A percentile compares a stretch with the other conserved stretches of the same genome.
These are phyloP conservation scores for Oophaga pumilio DNA, from an alignment of 2,113 vertebrate species.

Conservation along the genomic window DNA sequence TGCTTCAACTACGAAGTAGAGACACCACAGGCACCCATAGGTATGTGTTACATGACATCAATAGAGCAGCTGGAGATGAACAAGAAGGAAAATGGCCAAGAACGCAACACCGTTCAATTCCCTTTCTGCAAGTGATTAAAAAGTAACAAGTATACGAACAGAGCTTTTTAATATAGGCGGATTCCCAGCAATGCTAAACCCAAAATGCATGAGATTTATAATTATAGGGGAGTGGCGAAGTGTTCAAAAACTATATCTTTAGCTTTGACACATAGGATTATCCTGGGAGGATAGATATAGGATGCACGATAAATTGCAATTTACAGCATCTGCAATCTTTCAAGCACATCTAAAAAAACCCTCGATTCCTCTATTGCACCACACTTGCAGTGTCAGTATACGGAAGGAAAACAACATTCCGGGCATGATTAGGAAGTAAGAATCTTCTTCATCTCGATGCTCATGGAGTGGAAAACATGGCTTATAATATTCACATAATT, in stretches of 20 bases:
- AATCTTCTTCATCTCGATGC: too few species aligned
- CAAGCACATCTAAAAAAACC: too few species aligned
- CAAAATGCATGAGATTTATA: background rate
- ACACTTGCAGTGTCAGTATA: too few species aligned
- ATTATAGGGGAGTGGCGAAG: background rate
- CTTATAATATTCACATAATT: too few species aligned
- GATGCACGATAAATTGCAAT: too few species aligned
- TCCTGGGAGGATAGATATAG: background rate
- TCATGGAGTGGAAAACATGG: too few species aligned
- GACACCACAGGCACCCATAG: conserved; percentile 31
- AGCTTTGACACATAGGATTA: background rate
- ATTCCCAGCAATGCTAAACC: background rate
- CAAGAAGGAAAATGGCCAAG: conserved; percentile 25
- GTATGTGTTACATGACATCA: conserved; percentile 48
- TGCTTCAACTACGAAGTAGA: conserved; percentile 54
- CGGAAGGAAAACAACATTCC: too few species aligned
- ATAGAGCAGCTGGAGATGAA: conserved; percentile 53
- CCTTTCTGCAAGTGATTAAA: conserved; percentile 31
- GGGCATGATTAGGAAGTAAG: too few species aligned
- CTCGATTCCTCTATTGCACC: too few species aligned
- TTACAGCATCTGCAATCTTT: too few species aligned
- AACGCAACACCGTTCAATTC: background rate
- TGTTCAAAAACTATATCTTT: background rate
- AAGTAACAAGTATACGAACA: conserved; percentile 19
- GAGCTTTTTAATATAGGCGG: background rate